Base-by-base conservation (phyloP, 2,797 vertebrate genomes). In the Poecilia wingei region DNA sequence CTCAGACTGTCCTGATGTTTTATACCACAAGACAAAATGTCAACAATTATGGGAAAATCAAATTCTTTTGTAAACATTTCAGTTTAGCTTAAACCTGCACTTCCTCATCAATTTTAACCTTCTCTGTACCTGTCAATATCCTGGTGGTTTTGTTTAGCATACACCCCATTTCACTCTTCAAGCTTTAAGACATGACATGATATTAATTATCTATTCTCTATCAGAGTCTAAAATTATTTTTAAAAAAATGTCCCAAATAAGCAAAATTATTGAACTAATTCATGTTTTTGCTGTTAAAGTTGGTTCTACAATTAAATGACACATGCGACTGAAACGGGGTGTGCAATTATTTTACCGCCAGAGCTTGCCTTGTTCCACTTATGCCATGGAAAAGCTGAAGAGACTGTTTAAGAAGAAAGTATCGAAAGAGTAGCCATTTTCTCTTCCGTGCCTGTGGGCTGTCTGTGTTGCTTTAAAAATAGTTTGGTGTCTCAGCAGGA, bases 401-500 rank as follows among this genome's bases (percentile, higher is more conserved):
- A 1, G 31, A 74, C 59, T 46, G 79, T 82, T 84, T 77, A 82
- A 46, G 41, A 78, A 77, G 69, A 85, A 78, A 87, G 78, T 83
- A 76, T 49, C 66, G 81, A 82, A 55, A 72, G 75, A 64, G 80
- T 77, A 83, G 91, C 87, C 85, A 74, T 92, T 91, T 92, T 84
- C 64, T 87, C 87, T 87, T 91, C 91, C 89, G 0, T 83, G 86
- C 78, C 89, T 77, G 80, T 69, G 71, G 88, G 86, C 82, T 84
- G 89, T 83, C 87, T 77, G 78, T 88, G 84, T 84, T 87, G 83
- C 49, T 86, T 70, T 89, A 91, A 88, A 93, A 94, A 95, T 86
- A 87, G 88, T 89, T 86, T 89, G 87, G 89, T 89, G 82, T 85
- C 92, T 95, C 94, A 93, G 92, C 91, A 92, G 90, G 94, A 93